Conservation (phyloP, 2,797 vertebrate species). For the Arremon brunneinucha region DNA sequence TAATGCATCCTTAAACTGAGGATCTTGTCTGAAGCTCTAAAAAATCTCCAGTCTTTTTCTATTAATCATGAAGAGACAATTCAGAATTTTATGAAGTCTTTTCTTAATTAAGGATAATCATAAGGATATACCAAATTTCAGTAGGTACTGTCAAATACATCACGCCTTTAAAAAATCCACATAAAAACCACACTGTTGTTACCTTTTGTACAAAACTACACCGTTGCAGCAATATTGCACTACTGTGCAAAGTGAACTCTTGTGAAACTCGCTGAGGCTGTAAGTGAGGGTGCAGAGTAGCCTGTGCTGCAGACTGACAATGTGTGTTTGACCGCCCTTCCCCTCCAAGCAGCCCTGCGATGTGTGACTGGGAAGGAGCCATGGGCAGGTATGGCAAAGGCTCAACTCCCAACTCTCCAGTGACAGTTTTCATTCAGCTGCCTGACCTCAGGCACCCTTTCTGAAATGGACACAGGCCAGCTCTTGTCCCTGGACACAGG, state of each 20-base stretch:
- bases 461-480: neutral
- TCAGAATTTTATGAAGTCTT: neutral
- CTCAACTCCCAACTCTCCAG: neutral
- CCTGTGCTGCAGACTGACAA: neutral
- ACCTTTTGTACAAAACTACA: neutral
- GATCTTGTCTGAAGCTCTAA: neutral
- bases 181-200: neutral
- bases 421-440: neutral
- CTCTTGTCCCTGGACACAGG: neutral
- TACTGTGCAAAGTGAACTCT: neutral
- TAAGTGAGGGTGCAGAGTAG: neutral
- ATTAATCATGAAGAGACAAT: neutral
- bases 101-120: neutral
- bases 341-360: neutral
- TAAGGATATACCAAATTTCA: neutral
- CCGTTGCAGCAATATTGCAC: neutral
- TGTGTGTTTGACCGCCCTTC: neutral
- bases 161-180: neutral
- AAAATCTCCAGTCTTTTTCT: neutral
- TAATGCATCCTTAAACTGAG: neutral
- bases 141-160: neutral
- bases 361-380: neutral
- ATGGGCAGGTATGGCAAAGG: neutral
- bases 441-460: neutral
- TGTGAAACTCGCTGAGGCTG: accelerated